Base-by-base conservation (phyloP, 64 coral and sea anemone genomes). In the Trachythela sp. region DNA sequence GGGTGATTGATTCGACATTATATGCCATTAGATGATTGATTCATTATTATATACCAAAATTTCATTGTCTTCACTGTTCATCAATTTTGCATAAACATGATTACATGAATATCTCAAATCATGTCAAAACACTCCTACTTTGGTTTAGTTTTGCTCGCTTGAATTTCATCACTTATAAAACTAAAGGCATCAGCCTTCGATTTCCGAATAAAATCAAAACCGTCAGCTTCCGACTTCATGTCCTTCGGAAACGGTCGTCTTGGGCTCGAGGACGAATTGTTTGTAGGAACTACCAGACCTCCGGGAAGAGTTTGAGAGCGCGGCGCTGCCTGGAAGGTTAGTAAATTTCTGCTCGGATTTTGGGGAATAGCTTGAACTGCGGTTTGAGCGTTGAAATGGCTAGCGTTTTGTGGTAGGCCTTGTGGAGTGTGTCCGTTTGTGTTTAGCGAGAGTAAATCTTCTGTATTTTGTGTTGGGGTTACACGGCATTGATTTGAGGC, bases 111-210 rank as follows among this genome's bases (percentile, higher is more conserved):
- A n/a, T n/a, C n/a, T n/a, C n/a, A n/a, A n/a, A n/a, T 64, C 56
- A n/a, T 20, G 8, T 8, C 8, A 26, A n/a, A 64, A 1, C 2
- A 24, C 13, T 8, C 1, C 26, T 27, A 64, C 22, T 64, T 64
- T 5, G 56, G 56, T 27, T 27, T 20, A 64, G 15, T 85, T 54
- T 93, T 93, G 29, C 83, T 85, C 2, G 84, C 87, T 31, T 80
- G 85, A 39, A 93, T 93, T 85, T 93, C 92, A 36, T 93, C 92
- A 77, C 86, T 83, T 34, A 93, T 84, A 39, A 93, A 93, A 67
- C 92, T 93, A 86, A 93, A 93, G 8, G 92, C 92, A 42, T 89
- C 83, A 34, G 87, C 87, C 43, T 48, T 84, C 20, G 92, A 77
- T 58, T 93, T 89, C 1, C 80, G 68, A 17, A 93, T 84, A 51